Percentiles rank a stretch among this genome's conserved stretches.
These are phyloP conservation scores for Platichthys stellatus DNA, from an alignment of 2,113 vertebrate genomes.

Conservation along the genomic window DNA sequence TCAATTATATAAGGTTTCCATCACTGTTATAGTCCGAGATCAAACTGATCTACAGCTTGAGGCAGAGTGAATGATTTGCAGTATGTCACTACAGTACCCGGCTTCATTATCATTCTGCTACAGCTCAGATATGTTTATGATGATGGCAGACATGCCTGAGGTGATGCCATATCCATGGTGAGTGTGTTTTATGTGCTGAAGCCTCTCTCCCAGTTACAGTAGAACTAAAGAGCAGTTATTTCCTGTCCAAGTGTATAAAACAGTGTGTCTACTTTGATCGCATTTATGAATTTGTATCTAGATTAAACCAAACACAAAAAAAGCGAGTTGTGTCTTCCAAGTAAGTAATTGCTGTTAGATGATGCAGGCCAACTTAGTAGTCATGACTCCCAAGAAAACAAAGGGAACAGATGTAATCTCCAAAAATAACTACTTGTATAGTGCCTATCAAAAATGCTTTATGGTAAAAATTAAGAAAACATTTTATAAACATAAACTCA, in stretches of 20 bases:
- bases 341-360: not conserved
- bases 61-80: conserved; percentile 7
- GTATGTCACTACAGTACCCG: conserved; percentile 14
- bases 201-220: conserved; percentile 6
- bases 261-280: conserved; percentile 9
- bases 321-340: not conserved
- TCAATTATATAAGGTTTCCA: conserved; percentile 58
- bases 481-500: too few relatives aligned
- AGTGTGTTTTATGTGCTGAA: conserved; percentile 50
- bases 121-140: conserved; percentile 65
- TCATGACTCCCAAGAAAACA: too few relatives aligned
- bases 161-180: conserved; percentile 25
- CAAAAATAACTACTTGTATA: too few relatives aligned
- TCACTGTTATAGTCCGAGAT: conserved; percentile 51
- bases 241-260: conserved; percentile 28
- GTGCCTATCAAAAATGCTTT: too few relatives aligned
- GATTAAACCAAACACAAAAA: conserved; percentile 19
- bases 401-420: too few relatives aligned
- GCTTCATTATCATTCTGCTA: conserved; percentile 44
- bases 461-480: too few relatives aligned
- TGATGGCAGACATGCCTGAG: conserved; percentile 56
- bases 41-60: conserved; percentile 20
- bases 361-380: not conserved
- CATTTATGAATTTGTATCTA: conserved; percentile 23
- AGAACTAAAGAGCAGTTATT: conserved; percentile 2